A percentile compares a stretch with the other conserved stretches of the same genome.
Evolutionary conservation across 2,888 invertebrate genomes (phyloP).

Genomic region (Lacanobia wlatinum): DNA sequence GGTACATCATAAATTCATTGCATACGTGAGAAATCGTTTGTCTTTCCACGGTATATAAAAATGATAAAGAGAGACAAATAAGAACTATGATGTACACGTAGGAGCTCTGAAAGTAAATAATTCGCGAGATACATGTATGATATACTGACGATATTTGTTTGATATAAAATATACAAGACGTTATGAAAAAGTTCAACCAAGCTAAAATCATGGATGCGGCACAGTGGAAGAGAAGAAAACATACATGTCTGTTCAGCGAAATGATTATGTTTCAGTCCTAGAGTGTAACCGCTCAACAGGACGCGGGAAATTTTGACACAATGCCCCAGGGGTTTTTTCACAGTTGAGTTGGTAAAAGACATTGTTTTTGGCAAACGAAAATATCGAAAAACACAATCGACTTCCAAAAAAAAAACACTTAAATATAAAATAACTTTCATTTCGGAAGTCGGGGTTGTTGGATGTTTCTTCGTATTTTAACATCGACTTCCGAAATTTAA

Average conservation of each 20-base stretch:
- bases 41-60: slow-evolving; percentile 1
- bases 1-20: background rate
- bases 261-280: too few species aligned
- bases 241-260: background rate
- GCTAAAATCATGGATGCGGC: slow-evolving; percentile 65
- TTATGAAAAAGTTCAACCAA: background rate
- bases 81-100: slow-evolving; percentile 58
- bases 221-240: background rate
- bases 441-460: too few species aligned
- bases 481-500: too few species aligned
- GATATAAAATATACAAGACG: slow-evolving; percentile 71
- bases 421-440: too few species aligned
- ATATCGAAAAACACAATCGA: too few species aligned
- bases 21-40: background rate
- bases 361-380: too few species aligned
- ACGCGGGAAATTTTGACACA: too few species aligned
- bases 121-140: slow-evolving; percentile 81
- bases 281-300: too few species aligned
- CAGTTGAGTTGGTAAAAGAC: too few species aligned
- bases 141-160: slow-evolving; percentile 84
- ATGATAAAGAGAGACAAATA: slow-evolving; percentile 65
- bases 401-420: too few species aligned
- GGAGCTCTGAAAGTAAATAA: slow-evolving; percentile 80
- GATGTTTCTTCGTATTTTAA: too few species aligned
- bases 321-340: too few species aligned